A percentile compares a stretch with the other conserved stretches of the same genome.
phyloP scores from a whole-genome alignment of 2,797 vertebrate species.

The Cuculus canorus region DNA sequence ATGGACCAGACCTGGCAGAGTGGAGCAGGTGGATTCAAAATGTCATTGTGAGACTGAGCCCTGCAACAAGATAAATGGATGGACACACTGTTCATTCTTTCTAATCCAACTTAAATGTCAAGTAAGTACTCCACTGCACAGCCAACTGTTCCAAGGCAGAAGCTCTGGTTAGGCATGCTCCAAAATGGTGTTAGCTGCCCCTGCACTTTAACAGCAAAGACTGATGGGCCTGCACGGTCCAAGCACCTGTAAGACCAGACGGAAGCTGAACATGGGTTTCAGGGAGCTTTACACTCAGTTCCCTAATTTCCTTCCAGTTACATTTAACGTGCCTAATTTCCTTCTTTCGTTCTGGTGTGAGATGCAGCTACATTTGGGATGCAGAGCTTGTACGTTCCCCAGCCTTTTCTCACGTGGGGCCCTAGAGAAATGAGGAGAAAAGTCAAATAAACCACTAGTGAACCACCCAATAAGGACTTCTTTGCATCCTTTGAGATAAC shows the following conservation, averaged over 20 bases:
- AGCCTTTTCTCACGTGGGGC: neutral
- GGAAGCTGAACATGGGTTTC: neutral
- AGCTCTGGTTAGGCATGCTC: neutral
- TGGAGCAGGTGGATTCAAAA: fast-evolving
- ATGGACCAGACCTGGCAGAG: neutral
- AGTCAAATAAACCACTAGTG: neutral
- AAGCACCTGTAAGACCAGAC: neutral
- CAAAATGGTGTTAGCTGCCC: neutral
- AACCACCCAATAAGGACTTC: neutral
- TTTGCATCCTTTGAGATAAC: neutral
- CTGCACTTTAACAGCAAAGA: neutral
- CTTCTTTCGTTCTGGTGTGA: neutral
- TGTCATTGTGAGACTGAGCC: neutral
- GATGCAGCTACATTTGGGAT: neutral
- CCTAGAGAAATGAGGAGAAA: neutral
- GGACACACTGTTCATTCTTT: neutral
- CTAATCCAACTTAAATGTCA: neutral
- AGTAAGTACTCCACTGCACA: neutral
- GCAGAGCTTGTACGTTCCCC: neutral
- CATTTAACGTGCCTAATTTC: neutral
- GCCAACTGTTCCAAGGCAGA: neutral
- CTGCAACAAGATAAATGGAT: neutral
- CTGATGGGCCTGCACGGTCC: neutral
- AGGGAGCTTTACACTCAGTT: neutral
- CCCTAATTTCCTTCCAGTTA: neutral